Evolutionary conservation across 1,140 invertebrate genomes (phyloP), one percentile per base, ranked within the genome.

Genomic region (Neoseiulus cucumeris): DNA sequence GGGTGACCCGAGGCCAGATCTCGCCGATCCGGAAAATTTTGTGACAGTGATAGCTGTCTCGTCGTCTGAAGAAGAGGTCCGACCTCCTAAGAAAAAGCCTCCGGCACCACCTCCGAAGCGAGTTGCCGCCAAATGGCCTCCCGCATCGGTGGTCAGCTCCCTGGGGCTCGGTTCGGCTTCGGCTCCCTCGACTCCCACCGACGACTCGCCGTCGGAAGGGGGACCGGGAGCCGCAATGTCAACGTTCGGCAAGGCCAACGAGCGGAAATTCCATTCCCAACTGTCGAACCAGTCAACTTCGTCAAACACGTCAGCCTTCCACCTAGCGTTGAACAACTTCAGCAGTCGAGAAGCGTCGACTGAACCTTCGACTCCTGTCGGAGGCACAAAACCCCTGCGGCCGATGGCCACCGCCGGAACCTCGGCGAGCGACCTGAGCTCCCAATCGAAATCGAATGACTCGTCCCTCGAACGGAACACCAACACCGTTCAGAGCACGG

Each of bases 71-170:
- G 51, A 59, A 25, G 51, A 25, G 22, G 51, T 20, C 2, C 18
- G 18, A 22, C 51, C 25, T 17, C 51, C 22, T n/a, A 59, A 59
- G 33, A 59, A 59, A 20, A 59, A 59, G 22, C 51, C 51, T 33
- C 51, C 51, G 51, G 51, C 51, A 33, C 51, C 51, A 33, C 51
- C 51, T 25, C 51, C 51, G 51, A 59, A 59, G 51, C 51, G 51
- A 9, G 51, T 59, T 39, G 33, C 33, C 25, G 51, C 51, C 22
- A n/a, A 33, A 33, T 59, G 51, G 51, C 51, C 51, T n/a, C 51
- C 51, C 51, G 51, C 51, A 25, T 59, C 51, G 51, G 22, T 33
- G 25, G 51, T 59, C 51, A 59, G 33, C 51, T 25, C 51, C 22
- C 33, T 59, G 33, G 51, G 51, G 33, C 33, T 39, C 33, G 33